Evolutionary conservation across 2,113 vertebrate genomes (phyloP), one percentile per base, ranked within the genome.

Genomic region (Xiphophorus couchianus): DNA sequence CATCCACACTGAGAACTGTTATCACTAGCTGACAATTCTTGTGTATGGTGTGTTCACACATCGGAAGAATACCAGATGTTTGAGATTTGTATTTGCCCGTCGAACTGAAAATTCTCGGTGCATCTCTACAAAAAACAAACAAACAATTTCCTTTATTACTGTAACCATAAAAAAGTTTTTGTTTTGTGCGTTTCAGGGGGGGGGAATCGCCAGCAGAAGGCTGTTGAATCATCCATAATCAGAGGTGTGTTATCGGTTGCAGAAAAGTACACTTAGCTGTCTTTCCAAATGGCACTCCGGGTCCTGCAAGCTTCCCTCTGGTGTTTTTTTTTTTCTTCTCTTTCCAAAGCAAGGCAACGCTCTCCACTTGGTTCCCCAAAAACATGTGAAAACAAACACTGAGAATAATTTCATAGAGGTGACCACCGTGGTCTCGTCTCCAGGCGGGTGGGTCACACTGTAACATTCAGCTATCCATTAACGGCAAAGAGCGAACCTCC

Each of bases 231-330:
- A 70, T 78, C 42, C 19, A 4, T 66, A 74, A 39, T 15, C 22
- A 39, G 74, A 83, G 62, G 64, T 12, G 28, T 76, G 33, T 66
- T 64, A 73, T 82, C 25, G 69, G 81, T 81, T 75, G 68, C 60
- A 69, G 48, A 71, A 81, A 89, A 89, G 90, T 89, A 88, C 84
- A 89, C 80, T 87, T 82, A 44, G 66, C 87, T 62, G 83, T 84
- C 88, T 74, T 70, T 85, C 39, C 80, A 74, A 88, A 89, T 90
- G 88, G 90, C 89, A 92, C 89, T 86, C 86, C 86, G 86, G 89
- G 88, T 88, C 80, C 71, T 81, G 67, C 63, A 11, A 72, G 71
- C 64, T 73, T 71, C 65, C 65, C 66, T 71, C 62, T 28, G 66
- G 54, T 12, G 35, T 37, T 37, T 19, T 19, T 30, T 30, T 31